These are phyloP conservation scores for Chunga burmeisteri DNA, from an alignment of 2,113 vertebrate species.

Conservation along the genomic window DNA sequence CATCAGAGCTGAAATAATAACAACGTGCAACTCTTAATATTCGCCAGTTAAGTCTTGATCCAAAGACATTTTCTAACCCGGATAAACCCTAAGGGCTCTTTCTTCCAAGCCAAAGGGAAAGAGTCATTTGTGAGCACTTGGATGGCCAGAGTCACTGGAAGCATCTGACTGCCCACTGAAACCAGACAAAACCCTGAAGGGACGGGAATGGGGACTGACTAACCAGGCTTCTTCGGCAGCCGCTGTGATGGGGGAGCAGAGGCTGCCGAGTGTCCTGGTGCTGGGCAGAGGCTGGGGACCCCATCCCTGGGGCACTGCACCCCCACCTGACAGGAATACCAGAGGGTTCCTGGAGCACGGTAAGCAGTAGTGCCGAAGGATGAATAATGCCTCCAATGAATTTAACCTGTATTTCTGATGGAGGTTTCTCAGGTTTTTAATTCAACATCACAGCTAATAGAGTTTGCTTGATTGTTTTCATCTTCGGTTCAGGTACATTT, in stretches of 20 bases:
- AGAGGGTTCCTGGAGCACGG: neutral
- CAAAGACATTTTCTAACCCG: neutral
- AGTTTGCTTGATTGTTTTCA: neutral
- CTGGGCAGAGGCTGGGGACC: neutral
- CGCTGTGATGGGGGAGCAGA: neutral
- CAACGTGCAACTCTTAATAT: neutral
- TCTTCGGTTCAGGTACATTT: neutral
- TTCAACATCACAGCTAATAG: neutral
- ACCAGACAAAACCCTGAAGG: neutral
- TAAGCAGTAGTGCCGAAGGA: neutral
- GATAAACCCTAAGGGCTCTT: rapidly evolving
- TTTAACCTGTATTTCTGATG: neutral
- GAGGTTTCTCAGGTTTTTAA: neutral
- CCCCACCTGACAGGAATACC: neutral
- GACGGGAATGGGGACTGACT: rapidly evolving
- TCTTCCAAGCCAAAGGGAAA: neutral
- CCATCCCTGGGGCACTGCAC: rapidly evolving
- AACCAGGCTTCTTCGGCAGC: neutral
- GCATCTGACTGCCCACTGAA: neutral
- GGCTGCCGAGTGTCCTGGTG: neutral
- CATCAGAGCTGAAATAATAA: neutral
- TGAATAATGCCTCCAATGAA: neutral
- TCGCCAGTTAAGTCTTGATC: neutral
- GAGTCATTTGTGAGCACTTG: neutral
- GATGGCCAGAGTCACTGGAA: neutral